These are phyloP conservation scores for Antedon bifida DNA, from an alignment of 35 echinoderm and acorn worm species.

Conservation along the genomic window DNA sequence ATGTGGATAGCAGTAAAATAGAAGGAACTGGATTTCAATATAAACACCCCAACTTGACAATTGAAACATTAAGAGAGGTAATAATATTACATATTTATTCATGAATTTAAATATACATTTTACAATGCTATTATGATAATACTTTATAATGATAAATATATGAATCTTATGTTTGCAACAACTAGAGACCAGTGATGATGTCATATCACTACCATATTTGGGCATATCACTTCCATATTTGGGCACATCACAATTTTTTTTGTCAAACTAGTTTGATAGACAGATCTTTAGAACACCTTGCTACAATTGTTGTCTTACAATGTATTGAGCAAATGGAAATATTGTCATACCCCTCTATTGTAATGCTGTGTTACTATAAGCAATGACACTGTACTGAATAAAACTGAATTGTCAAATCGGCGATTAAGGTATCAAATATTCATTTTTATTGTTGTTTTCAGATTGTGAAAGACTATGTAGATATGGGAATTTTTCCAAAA, in stretches of 20 bases:
- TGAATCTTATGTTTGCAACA: no score
- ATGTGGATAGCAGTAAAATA: constrained; percentile 78
- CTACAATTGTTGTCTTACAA: no score
- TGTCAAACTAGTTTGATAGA: no score
- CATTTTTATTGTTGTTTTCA: not conserved
- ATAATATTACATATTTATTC: not conserved
- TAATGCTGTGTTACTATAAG: no score
- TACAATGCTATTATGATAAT: not conserved
- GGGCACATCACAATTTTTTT: no score
- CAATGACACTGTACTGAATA: not conserved
- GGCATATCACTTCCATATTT: no score
- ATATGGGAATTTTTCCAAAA: constrained; percentile 37
- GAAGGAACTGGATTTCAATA: constrained; percentile 71
- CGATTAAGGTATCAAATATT: not conserved
- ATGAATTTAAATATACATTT: not conserved
- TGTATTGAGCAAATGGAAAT: no score
- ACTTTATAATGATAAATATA: no score
- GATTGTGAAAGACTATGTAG: constrained; percentile 26
- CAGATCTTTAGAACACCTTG: no score
- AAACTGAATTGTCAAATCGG: not conserved
- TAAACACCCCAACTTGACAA: constrained; percentile 33
- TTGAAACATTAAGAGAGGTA: constrained; percentile 62
- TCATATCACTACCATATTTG: no score
- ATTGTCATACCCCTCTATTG: no score
- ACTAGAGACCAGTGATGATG: no score